Evolutionary conservation across 2,113 vertebrate genomes (phyloP).

Genomic region (Oncorhynchus tshawytscha): DNA sequence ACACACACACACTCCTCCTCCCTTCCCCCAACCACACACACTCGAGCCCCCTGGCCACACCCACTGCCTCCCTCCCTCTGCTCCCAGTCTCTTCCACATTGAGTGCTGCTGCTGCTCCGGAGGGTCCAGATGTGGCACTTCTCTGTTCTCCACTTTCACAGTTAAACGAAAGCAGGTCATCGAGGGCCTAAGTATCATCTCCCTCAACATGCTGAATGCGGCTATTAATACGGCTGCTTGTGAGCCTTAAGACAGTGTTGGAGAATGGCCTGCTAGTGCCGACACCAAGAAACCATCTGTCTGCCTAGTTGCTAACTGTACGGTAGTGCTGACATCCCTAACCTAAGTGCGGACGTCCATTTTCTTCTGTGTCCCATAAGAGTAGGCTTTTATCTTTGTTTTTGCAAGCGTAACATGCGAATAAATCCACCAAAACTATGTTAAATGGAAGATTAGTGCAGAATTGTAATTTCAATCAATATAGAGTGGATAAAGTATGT

Average conservation of each 20-base stretch:
- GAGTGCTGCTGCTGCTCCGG: slow-evolving; percentile 13
- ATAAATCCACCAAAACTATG: too few relatives aligned
- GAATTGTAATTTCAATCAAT: too few relatives aligned
- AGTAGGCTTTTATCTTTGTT: too few relatives aligned
- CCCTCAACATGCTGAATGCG: slow-evolving; percentile 46
- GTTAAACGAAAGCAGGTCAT: slow-evolving; percentile 43
- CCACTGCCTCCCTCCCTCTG: neutral
- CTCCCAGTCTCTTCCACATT: slow-evolving; percentile 29
- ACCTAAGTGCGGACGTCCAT: neutral
- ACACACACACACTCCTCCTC: neutral
- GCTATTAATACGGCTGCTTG: slow-evolving; percentile 41
- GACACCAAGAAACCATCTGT: slow-evolving; percentile 18
- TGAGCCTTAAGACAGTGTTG: slow-evolving; percentile 13
- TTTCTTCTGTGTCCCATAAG: neutral
- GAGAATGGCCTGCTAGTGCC: neutral
- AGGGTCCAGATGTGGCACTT: slow-evolving; percentile 36
- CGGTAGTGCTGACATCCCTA: slow-evolving; percentile 9
- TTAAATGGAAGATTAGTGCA: too few relatives aligned
- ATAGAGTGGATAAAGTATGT: too few relatives aligned
- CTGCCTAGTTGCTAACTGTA: neutral
- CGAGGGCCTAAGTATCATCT: slow-evolving; percentile 3
- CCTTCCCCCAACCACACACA: too few relatives aligned
- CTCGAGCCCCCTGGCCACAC: too few relatives aligned
- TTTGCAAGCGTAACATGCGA: too few relatives aligned
- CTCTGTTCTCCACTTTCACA: slow-evolving; percentile 29